phyloP scores from a whole-genome alignment of 2,797 vertebrate genomes.

The Microchirus variegatus region DNA sequence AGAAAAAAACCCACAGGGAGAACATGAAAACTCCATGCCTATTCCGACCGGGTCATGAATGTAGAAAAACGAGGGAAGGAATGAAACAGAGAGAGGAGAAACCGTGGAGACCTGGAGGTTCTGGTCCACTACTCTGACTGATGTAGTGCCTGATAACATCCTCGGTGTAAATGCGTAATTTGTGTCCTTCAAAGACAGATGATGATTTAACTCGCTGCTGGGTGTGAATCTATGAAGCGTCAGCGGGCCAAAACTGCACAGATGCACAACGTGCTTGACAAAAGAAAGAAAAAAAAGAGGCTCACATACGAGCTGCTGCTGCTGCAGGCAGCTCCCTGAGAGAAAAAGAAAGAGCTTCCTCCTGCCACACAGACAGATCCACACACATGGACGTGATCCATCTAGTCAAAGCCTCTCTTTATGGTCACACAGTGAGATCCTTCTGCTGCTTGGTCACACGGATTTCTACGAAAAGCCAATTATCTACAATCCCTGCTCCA shows the following conservation, averaged over 20 bases:
- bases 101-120: slow-evolving; percentile 4
- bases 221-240: slow-evolving; percentile 15
- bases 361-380: slow-evolving; percentile 33
- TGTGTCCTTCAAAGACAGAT: slow-evolving; percentile 45
- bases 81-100: not conserved
- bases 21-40: too few species aligned
- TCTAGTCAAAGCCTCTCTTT: slow-evolving; percentile 69
- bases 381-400: slow-evolving; percentile 20
- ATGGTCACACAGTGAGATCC: slow-evolving; percentile 68
- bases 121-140: not conserved
- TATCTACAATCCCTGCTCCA: slow-evolving; percentile 36
- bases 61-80: too few species aligned
- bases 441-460: slow-evolving; percentile 57
- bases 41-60: too few species aligned
- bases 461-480: slow-evolving; percentile 49
- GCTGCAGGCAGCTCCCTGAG: slow-evolving; percentile 25
- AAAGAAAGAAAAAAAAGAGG: not conserved
- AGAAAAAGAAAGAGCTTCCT: slow-evolving; percentile 12
- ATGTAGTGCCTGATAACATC: slow-evolving; percentile 15
- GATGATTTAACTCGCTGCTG: slow-evolving; percentile 43
- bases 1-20: too few species aligned
- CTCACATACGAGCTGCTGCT: slow-evolving; percentile 21
- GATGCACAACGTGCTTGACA: slow-evolving; percentile 29
- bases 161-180: slow-evolving; percentile 34
- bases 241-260: slow-evolving; percentile 1